These are phyloP conservation scores for Vidua chalybeata DNA, from an alignment of 2,113 vertebrate species.

Conservation along the genomic window DNA sequence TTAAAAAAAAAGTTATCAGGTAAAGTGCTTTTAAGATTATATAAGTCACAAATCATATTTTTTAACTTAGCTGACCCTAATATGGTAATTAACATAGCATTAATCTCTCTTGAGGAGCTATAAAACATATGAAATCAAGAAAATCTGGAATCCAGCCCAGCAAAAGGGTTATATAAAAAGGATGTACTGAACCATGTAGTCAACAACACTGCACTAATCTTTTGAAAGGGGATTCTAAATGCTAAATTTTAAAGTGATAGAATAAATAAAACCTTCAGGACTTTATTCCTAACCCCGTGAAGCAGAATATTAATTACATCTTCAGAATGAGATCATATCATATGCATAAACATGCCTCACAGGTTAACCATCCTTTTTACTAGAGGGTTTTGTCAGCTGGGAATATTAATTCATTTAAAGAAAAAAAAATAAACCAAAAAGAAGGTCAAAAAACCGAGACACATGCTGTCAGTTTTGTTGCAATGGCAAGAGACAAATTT, in stretches of 20 bases:
- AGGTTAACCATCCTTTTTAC: background rate
- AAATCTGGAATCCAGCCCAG: constrained; percentile 51
- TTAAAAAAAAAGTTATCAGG: background rate
- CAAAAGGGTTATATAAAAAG: constrained; percentile 52
- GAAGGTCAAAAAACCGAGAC: background rate
- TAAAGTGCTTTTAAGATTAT: background rate
- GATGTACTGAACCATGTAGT: constrained; percentile 47
- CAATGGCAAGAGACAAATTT: background rate
- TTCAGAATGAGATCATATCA: background rate
- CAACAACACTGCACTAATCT: constrained; percentile 28
- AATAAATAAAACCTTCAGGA: background rate
- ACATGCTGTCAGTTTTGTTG: background rate
- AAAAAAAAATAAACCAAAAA: background rate
- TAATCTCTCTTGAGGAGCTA: constrained; percentile 35
- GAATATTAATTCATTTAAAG: background rate
- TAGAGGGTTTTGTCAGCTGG: background rate
- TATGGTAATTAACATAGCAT: constrained; percentile 61
- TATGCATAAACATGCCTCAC: background rate
- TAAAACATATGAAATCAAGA: constrained; percentile 54
- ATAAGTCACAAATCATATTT: background rate
- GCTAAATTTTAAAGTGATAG: constrained; percentile 9
- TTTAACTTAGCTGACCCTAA: constrained; percentile 42
- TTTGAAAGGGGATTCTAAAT: constrained; percentile 14
- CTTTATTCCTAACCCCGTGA: background rate
- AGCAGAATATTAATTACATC: background rate